Percentiles rank a stretch among this genome's conserved stretches.
These are phyloP conservation scores for Brachionus plicatilis DNA, from an alignment of 1,140 invertebrate genomes.

Conservation along the genomic window DNA sequence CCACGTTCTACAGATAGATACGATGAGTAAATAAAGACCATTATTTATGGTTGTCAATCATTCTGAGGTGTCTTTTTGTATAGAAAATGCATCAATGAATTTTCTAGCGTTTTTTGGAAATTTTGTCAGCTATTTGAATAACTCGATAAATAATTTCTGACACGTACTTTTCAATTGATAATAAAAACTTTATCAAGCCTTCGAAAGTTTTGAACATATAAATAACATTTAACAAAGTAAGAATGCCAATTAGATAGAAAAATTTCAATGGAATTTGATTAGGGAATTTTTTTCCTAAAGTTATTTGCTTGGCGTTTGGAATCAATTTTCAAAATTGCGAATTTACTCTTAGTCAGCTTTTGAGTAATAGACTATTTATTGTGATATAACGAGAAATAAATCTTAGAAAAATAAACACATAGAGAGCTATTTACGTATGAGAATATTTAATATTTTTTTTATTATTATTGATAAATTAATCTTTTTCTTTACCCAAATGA, in stretches of 20 bases:
- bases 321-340: constrained; percentile 1
- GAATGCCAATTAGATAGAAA: not conserved
- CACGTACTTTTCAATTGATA: not conserved
- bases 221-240: not conserved
- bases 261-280: not conserved
- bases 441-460: not conserved
- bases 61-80: not conserved
- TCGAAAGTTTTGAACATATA: not conserved
- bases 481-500: not conserved
- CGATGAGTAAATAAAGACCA: not conserved
- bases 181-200: not conserved
- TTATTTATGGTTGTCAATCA: not conserved
- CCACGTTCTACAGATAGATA: not conserved
- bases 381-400: not conserved
- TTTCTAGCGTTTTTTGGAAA: not conserved
- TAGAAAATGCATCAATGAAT: not conserved
- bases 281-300: not conserved
- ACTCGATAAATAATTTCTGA: not conserved
- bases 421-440: not conserved
- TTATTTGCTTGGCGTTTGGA: not conserved
- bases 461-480: not conserved
- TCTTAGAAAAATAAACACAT: not conserved
- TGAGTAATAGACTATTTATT: not conserved
- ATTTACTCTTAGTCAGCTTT: not conserved
- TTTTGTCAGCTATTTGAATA: not conserved